Evolutionary conservation across 2,797 vertebrate species (phyloP).

Genomic region (Pelodytes ibericus): DNA sequence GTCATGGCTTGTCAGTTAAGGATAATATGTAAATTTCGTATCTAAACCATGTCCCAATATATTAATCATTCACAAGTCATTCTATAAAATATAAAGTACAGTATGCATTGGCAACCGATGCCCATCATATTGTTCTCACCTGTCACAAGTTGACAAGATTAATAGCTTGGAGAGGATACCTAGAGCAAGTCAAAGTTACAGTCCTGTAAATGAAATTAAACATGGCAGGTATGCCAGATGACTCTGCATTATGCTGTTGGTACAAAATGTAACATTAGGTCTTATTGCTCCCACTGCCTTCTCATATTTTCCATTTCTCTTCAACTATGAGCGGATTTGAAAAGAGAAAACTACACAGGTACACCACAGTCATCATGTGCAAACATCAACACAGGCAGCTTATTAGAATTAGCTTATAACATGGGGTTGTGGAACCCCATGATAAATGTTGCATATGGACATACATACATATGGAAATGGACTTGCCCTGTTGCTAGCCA

Average conservation of each 20-base stretch:
- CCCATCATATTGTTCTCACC: background rate
- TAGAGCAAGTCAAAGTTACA: background rate
- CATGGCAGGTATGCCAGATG: background rate
- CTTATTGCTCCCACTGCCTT: background rate
- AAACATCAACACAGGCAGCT: too few species aligned
- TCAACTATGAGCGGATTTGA: too few species aligned
- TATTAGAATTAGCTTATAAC: too few species aligned
- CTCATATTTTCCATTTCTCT: too few species aligned
- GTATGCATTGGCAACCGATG: conserved; percentile 1
- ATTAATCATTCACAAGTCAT: conserved; percentile 7
- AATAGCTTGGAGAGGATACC: background rate
- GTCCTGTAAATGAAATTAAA: background rate
- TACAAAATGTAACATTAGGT: background rate
- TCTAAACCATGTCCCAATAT: background rate
- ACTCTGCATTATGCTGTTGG: background rate
- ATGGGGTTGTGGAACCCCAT: too few species aligned
- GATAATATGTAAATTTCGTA: background rate
- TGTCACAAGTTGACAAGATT: background rate
- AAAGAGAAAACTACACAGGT: too few species aligned
- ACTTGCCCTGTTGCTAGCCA: too few species aligned
- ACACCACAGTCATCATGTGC: too few species aligned
- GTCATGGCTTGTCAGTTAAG: background rate
- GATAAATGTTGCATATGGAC: too few species aligned
- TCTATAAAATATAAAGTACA: conserved; percentile 11
- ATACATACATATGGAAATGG: too few species aligned